Evolutionary conservation across 1,140 invertebrate species (phyloP).

Genomic region (Drosophila saltans): DNA sequence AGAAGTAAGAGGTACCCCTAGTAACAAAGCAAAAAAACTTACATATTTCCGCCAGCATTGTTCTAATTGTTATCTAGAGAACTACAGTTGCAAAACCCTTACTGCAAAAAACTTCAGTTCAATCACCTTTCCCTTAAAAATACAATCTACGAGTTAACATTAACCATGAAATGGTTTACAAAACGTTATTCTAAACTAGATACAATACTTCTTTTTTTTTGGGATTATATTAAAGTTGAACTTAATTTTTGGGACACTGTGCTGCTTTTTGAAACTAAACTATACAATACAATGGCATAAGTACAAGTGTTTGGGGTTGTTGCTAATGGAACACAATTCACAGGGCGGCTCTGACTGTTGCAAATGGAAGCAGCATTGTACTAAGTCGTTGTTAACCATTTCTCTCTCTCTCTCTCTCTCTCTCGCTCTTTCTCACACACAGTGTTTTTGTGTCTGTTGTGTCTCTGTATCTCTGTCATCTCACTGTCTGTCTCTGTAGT

Average conservation of each 20-base stretch:
- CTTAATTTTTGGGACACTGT: slow-evolving; percentile 28
- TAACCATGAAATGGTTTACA: too few relatives aligned
- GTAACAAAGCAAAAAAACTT: too few relatives aligned
- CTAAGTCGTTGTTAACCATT: slow-evolving; percentile 41
- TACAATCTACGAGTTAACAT: too few relatives aligned
- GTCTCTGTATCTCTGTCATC: slow-evolving; percentile 35
- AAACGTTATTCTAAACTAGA: too few relatives aligned
- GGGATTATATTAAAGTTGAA: not conserved
- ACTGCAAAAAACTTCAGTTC: too few relatives aligned
- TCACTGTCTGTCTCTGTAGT: slow-evolving; percentile 46
- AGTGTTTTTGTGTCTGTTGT: slow-evolving; percentile 15
- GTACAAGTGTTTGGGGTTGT: slow-evolving; percentile 66
- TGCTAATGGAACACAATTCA: slow-evolving; percentile 78
- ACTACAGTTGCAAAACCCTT: too few relatives aligned
- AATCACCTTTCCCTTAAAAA: too few relatives aligned
- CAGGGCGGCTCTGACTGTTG: slow-evolving; percentile 49
- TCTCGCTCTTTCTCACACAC: slow-evolving; percentile 16
- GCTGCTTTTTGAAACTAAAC: slow-evolving; percentile 13
- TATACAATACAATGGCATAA: slow-evolving; percentile 28
- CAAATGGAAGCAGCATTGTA: slow-evolving; percentile 48
- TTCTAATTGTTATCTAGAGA: too few relatives aligned
- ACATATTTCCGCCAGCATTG: too few relatives aligned
- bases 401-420: slow-evolving; percentile 23
- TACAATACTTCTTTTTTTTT: too few relatives aligned
- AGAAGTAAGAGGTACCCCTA: too few relatives aligned